phyloP scores from a whole-genome alignment of 2,888 invertebrate species.

The Peribatodes rhomboidaria region DNA sequence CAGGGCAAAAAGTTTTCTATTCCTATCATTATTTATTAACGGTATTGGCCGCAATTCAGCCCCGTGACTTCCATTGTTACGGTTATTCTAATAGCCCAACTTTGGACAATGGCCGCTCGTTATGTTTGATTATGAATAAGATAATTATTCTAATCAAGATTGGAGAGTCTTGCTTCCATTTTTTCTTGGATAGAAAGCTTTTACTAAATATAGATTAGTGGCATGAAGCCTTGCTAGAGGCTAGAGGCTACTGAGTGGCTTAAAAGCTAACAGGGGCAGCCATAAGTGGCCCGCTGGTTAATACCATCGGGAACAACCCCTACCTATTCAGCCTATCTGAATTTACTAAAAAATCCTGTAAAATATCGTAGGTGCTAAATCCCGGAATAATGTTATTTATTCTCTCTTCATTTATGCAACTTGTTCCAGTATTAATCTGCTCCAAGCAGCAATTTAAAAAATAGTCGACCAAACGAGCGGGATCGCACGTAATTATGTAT shows the following conservation, averaged over 20 bases:
- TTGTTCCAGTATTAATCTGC: background rate
- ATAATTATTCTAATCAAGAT: slow-evolving; percentile 10
- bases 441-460: slow-evolving; percentile 25
- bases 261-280: no score
- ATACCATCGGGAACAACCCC: no score
- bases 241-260: no score
- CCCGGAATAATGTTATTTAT: no score
- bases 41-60: slow-evolving; percentile 52
- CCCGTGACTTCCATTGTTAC: slow-evolving; percentile 56
- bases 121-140: slow-evolving; percentile 43
- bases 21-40: slow-evolving; percentile 56
- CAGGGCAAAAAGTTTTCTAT: slow-evolving; percentile 54
- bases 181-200: background rate
- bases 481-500: background rate
- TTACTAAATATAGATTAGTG: no score
- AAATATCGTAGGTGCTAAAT: no score
- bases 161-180: background rate
- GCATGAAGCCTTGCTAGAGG: no score
- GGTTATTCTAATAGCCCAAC: slow-evolving; percentile 55
- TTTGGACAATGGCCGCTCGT: slow-evolving; percentile 50
- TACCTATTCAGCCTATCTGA: no score
- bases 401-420: no score
- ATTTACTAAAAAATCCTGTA: no score
- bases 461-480: no score
- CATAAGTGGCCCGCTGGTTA: no score